A percentile compares a stretch with the other conserved stretches of the same genome.
phyloP scores from a whole-genome alignment of 2,113 vertebrate genomes.

The Candoia aspera region DNA sequence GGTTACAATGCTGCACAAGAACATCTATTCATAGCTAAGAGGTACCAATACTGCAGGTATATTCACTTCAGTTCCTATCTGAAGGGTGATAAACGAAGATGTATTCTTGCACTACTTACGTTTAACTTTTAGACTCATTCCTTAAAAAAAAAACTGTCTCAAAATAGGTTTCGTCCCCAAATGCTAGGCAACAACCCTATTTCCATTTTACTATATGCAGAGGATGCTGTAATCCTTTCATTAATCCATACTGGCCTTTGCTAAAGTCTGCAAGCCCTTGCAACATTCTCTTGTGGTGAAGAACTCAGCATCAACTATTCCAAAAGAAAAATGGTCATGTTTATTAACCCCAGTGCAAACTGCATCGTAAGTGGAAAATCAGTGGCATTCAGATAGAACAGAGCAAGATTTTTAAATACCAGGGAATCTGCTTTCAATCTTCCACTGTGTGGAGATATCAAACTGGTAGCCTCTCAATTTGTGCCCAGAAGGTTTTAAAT shows the following conservation, averaged over 20 bases:
- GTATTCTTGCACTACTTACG: background rate
- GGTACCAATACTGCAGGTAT: background rate
- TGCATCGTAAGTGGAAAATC: background rate
- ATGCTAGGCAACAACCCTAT: background rate
- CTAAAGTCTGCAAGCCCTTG: background rate
- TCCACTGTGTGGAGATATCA: background rate
- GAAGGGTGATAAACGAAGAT: background rate
- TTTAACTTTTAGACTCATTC: background rate
- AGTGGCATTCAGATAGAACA: background rate
- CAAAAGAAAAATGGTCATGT: background rate
- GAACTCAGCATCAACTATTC: background rate
- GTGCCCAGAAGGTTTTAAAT: background rate
- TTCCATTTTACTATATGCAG: background rate
- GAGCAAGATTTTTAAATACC: background rate
- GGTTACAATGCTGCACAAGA: background rate
- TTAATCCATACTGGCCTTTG: background rate
- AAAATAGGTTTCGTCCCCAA: background rate
- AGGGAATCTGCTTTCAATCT: background rate
- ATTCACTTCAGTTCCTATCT: background rate
- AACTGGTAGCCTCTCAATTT: background rate
- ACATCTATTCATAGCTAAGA: background rate
- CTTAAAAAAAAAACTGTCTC: background rate
- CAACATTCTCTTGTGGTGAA: background rate
- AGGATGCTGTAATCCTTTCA: background rate
- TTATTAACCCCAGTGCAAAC: background rate